Evolutionary conservation across 2,888 invertebrate species (phyloP).

Genomic region (Lasioglossum figueresi): DNA sequence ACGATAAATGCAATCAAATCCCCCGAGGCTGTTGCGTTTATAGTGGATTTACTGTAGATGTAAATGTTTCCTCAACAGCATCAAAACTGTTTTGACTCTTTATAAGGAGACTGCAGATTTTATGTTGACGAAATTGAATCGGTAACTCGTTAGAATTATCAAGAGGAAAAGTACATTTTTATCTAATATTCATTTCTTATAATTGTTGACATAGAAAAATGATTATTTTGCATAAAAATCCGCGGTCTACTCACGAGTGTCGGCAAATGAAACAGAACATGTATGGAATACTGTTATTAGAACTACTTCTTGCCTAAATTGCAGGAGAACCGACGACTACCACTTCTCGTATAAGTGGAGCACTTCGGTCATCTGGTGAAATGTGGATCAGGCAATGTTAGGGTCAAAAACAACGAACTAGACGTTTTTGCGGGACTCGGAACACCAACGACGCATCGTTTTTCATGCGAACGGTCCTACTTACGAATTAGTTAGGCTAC

Average conservation of each 20-base stretch:
- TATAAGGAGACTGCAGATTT: no score
- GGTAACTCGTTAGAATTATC: background rate
- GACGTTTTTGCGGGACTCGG: conserved; percentile 18
- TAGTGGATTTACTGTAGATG: no score
- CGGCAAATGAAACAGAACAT: background rate
- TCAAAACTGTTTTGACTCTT: no score
- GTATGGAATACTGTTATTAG: background rate
- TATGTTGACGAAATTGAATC: no score
- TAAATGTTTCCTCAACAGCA: no score
- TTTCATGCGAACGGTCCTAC: conserved; percentile 46
- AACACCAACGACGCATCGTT: conserved; percentile 20
- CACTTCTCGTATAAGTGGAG: background rate
- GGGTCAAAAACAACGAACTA: background rate
- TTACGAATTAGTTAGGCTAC: conserved; percentile 77
- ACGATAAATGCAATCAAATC: no score
- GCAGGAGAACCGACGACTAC: background rate
- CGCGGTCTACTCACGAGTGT: background rate
- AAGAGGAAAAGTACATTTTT: background rate
- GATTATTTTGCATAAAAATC: background rate
- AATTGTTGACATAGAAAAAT: background rate
- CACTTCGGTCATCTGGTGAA: background rate
- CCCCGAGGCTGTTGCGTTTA: no score
- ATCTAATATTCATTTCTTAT: background rate
- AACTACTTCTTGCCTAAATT: background rate
- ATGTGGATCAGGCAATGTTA: background rate